phyloP scores from a whole-genome alignment of 2,888 invertebrate species.

The Stramonita haemastoma region DNA sequence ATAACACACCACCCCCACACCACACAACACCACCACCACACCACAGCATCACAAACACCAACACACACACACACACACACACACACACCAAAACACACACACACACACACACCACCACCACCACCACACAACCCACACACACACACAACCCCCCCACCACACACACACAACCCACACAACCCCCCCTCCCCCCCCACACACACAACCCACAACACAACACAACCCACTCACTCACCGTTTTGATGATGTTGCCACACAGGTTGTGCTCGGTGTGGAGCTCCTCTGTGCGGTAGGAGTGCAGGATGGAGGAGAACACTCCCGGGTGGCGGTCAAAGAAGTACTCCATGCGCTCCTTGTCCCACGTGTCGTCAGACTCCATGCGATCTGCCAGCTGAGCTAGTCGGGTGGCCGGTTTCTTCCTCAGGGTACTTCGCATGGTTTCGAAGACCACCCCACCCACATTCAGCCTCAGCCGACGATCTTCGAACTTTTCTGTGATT shows the following conservation, averaged over 20 bases:
- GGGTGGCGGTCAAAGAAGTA: constrained; percentile 76
- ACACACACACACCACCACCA: no score
- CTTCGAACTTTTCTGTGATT: constrained; percentile 43
- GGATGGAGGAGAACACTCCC: constrained; percentile 69
- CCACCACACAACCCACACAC: no score
- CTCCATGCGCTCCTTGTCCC: constrained; percentile 67
- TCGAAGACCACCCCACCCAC: constrained; percentile 73
- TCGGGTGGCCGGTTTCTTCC: constrained; percentile 68
- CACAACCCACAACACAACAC: no score
- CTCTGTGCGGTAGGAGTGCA: constrained; percentile 73
- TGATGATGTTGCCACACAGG: constrained; percentile 75
- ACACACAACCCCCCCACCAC: no score
- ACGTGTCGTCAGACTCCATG: constrained; percentile 70
- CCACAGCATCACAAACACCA: no score
- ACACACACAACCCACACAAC: no score
- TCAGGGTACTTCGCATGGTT: constrained; percentile 69
- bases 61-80: no score
- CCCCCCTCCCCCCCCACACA: no score
- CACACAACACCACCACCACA: no score
- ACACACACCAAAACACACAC: no score
- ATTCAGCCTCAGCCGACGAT: constrained; percentile 66
- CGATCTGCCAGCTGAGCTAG: constrained; percentile 69
- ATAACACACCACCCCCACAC: neutral
- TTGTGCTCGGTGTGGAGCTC: constrained; percentile 75
- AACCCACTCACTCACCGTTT: constrained; percentile 64